Conservation (phyloP, 2,113 vertebrate genomes). For the Lepus timidus region DNA sequence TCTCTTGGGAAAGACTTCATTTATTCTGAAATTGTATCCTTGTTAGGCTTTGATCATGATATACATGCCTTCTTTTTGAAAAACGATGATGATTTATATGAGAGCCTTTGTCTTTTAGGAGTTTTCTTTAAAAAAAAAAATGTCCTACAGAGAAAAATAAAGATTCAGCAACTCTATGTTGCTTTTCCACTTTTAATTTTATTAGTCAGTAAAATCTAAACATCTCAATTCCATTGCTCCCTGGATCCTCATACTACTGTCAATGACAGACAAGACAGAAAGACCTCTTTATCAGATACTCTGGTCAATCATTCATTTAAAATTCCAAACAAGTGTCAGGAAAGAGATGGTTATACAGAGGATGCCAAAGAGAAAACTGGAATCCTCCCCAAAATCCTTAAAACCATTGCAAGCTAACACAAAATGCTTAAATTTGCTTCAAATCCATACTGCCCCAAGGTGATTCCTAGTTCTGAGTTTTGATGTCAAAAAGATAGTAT, state of each 20-base stretch:
- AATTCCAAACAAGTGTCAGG: background rate
- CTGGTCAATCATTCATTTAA: background rate
- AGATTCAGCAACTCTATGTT: background rate
- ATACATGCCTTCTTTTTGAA: background rate
- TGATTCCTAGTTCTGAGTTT: background rate
- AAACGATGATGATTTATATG: background rate
- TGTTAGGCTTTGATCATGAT: background rate
- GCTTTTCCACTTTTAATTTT: constrained; percentile 13
- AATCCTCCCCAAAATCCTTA: background rate
- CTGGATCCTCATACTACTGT: background rate
- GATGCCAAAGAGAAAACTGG: background rate
- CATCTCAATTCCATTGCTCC: background rate
- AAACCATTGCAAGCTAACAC: background rate
- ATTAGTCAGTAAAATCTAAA: background rate
- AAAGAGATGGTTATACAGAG: background rate
- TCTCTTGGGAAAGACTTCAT: background rate
- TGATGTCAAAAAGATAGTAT: background rate
- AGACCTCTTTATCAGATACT: no score
- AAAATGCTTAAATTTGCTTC: background rate
- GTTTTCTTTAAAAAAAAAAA: background rate
- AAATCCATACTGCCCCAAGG: background rate
- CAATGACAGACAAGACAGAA: background rate
- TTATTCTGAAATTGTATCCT: background rate
- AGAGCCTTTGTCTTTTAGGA: background rate
- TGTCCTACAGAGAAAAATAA: background rate